A percentile compares a stretch with the other conserved stretches of the same genome.
Evolutionary conservation across 2,113 vertebrate genomes (phyloP).

Genomic region (Neogobius melanostomus): DNA sequence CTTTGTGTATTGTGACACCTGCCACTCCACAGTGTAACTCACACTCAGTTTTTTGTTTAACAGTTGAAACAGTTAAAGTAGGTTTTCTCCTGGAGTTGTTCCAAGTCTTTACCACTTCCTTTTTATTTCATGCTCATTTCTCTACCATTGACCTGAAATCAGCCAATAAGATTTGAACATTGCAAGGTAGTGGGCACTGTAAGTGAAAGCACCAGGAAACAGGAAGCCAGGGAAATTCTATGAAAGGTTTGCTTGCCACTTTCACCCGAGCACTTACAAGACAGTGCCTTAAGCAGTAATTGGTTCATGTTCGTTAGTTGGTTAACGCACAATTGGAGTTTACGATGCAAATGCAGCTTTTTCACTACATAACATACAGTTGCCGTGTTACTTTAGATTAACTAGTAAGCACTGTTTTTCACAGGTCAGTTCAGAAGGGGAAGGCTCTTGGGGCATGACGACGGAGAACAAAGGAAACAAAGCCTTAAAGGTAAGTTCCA

Average conservation of each 20-base stretch:
- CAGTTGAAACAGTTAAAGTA: slow-evolving; percentile 42
- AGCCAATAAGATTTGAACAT: slow-evolving; percentile 61
- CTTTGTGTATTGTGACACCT: slow-evolving; percentile 9
- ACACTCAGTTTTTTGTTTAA: not conserved
- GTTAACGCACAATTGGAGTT: not conserved
- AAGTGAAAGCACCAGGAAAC: slow-evolving; percentile 58
- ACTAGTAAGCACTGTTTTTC: slow-evolving; percentile 25
- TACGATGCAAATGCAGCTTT: not conserved
- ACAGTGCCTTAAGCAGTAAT: slow-evolving; percentile 10
- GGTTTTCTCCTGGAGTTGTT: slow-evolving; percentile 63
- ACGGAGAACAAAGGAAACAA: slow-evolving; percentile 84
- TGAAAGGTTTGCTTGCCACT: slow-evolving; percentile 51
- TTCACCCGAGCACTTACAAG: slow-evolving; percentile 41
- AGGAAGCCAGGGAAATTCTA: slow-evolving; percentile 71
- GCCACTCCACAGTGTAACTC: not conserved
- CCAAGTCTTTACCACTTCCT: slow-evolving; percentile 66
- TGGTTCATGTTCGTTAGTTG: slow-evolving; percentile 15
- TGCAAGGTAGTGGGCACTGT: slow-evolving; percentile 51
- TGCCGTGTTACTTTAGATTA: not conserved
- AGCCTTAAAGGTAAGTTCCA: slow-evolving; percentile 78
- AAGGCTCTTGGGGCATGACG: slow-evolving; percentile 82
- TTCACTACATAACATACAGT: not conserved
- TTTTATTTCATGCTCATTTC: slow-evolving; percentile 44
- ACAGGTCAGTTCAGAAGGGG: slow-evolving; percentile 75
- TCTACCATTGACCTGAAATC: slow-evolving; percentile 52